Evolutionary conservation across 2,113 vertebrate species (phyloP).

Genomic region (Chlorocebus sabaeus): DNA sequence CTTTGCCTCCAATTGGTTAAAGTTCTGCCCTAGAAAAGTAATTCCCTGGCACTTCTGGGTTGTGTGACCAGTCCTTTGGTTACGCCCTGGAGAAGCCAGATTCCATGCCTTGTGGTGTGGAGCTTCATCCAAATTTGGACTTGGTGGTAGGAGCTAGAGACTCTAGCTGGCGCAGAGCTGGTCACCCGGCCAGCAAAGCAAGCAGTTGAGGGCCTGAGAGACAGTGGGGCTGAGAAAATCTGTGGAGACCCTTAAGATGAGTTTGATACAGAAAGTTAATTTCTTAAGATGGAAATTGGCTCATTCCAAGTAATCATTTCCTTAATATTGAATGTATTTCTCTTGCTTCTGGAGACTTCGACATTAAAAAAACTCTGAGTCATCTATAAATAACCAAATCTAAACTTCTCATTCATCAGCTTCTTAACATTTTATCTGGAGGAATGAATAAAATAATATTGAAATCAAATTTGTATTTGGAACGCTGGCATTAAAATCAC

Average conservation of each 20-base stretch:
- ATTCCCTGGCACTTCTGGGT: neutral
- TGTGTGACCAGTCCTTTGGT: neutral
- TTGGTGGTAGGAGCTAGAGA: neutral
- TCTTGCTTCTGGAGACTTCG: neutral
- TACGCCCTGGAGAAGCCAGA: neutral
- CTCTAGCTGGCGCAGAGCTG: neutral
- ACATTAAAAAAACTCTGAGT: neutral
- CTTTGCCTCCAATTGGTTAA: neutral
- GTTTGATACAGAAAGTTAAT: neutral
- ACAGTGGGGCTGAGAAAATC: neutral
- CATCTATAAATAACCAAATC: neutral
- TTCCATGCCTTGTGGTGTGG: neutral
- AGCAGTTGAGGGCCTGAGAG: neutral
- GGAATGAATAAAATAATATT: neutral
- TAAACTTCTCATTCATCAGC: neutral
- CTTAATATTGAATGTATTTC: neutral
- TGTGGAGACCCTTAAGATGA: neutral
- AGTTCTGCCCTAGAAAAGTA: neutral
- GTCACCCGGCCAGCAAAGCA: too few relatives aligned
- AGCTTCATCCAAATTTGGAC: neutral
- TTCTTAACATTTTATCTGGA: neutral
- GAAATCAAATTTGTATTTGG: neutral
- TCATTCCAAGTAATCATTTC: neutral
- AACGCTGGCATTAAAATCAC: neutral
- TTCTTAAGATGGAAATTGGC: neutral